Base-by-base conservation (phyloP, 2,888 invertebrate genomes). In the Lochmaea crataegi region DNA sequence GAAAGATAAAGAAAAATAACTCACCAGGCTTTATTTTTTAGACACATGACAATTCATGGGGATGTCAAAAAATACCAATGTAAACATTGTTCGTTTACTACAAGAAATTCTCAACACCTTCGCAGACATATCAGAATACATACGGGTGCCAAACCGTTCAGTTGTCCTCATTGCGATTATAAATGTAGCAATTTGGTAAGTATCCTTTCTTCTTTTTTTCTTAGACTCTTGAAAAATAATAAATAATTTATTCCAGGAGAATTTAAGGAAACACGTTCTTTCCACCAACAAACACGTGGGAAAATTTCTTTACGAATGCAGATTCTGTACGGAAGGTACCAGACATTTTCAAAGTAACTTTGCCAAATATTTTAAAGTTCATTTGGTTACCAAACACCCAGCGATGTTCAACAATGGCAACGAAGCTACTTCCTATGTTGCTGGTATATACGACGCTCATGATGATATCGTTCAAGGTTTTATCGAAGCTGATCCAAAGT, bases 261-360 rank as follows among this genome's bases (percentile, higher is more conserved):
- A 96, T 85, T 90, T 97, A 12, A 90, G 96, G 5, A 96, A 96
- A 83, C 97, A 97, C 86, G 92, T 96, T 2, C 87, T 95, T 0
- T 91, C 91, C 48, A 94, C 94, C 11, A 92, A 90, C 70, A 92
- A 93, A 67, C 97, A 97, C 87, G 90, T 90, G 0, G 95, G 94
- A 1, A 90, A 93, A 82, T 91, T 88, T 73, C 89, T 97, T 57
- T 97, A 96, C 86, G 91, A 93, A 73, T 97, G 97, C 84, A 88
- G 89, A 68, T 88, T 90, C 65, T 96, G 95, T 84, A 80, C 78
- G 1, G 77, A 75, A 1, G 60, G 53, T 3, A 77, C 80, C 12
- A 73, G 73, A n/a, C 53, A 65, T 68, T 92, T 88, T 84, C 87
- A 88, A 48, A 91, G 91, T 11, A 93, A 94, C 85, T 90, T 90